Base-by-base conservation (phyloP, 2,797 vertebrate species). In the Brachyrhaphis roseni region DNA sequence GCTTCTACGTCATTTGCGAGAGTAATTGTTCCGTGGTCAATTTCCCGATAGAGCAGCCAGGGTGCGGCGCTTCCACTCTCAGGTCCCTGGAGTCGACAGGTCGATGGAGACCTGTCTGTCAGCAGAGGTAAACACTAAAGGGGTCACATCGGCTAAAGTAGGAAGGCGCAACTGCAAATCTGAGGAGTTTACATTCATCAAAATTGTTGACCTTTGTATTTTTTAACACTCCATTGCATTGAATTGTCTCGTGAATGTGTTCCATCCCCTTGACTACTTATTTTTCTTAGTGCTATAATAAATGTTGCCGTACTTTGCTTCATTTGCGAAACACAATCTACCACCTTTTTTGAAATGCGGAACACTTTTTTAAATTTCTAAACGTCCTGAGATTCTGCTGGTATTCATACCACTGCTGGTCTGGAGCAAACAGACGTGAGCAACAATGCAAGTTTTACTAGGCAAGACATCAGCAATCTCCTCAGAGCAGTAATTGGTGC, bases 21-120 rank as follows among this genome's bases (percentile, higher is more conserved):
- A 87, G 84, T 89, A 87, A 91, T 91, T 92, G 87, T 89, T 88
- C 72, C 66, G 46, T 72, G 47, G 87, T 94, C 84, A 77, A 87
- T 90, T 89, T 89, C 88, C 79, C 77, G 28, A 88, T 83, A 83
- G 78, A 83, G 78, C 79, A 28, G 77, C 87, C 47, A 39, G 77
- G 82, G 70, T 4, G 8, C 66, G 36, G 47, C 20, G 53, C 36
- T 76, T 68, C 62, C 18, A 78, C 79, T 83, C 82, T 36, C 10
- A 2, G 74, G 75, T 71, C 84, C 86, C 86, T 13, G 59, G 74
- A 84, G 79, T 26, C 3, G 23, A 28, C 57, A 41, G 77, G 79
- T 90, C 76, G 71, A 88, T 89, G 86, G 80, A 83, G 83, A 74
- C 77, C 84, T 64, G 89, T 87, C 89, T 75, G 76, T 93, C 91